Percentiles rank a stretch among this genome's conserved stretches.
Evolutionary conservation across 2,113 vertebrate genomes (phyloP).

Genomic region (Platysteira castanea): DNA sequence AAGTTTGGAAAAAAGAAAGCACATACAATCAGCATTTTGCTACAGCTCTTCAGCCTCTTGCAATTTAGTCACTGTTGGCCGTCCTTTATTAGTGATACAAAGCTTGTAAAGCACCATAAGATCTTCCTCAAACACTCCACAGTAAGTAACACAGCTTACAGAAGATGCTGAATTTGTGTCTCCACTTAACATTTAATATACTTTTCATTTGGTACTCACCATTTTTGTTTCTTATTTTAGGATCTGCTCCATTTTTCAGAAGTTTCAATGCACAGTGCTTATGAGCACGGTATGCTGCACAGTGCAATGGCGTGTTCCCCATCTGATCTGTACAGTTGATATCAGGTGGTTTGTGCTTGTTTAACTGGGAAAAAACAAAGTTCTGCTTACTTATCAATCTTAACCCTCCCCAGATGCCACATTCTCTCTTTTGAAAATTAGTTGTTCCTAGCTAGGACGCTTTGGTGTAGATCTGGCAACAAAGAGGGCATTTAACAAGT

Average conservation of each 20-base stretch:
- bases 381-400: background rate
- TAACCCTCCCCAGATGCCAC: background rate
- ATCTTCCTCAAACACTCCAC: background rate
- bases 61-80: background rate
- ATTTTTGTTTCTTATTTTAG: conserved; percentile 81
- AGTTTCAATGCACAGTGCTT: conserved; percentile 86
- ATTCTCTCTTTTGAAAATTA: background rate
- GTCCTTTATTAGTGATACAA: background rate
- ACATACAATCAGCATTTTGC: background rate
- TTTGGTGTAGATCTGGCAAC: background rate
- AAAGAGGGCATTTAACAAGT: background rate
- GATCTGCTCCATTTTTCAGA: conserved; percentile 82
- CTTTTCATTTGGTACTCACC: conserved; percentile 66
- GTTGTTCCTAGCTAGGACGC: background rate
- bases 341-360: conserved; percentile 76
- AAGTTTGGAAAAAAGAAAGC: background rate
- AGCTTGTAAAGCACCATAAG: background rate
- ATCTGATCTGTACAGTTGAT: conserved; percentile 86
- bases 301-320: conserved; percentile 90
- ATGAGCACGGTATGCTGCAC: conserved; percentile 88
- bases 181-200: background rate
- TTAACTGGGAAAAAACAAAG: conserved; percentile 71
- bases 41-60: background rate
- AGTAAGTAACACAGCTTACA: background rate
- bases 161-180: background rate